phyloP scores from a whole-genome alignment of 2,888 invertebrate genomes.

The Sphaeridia pumilis region DNA sequence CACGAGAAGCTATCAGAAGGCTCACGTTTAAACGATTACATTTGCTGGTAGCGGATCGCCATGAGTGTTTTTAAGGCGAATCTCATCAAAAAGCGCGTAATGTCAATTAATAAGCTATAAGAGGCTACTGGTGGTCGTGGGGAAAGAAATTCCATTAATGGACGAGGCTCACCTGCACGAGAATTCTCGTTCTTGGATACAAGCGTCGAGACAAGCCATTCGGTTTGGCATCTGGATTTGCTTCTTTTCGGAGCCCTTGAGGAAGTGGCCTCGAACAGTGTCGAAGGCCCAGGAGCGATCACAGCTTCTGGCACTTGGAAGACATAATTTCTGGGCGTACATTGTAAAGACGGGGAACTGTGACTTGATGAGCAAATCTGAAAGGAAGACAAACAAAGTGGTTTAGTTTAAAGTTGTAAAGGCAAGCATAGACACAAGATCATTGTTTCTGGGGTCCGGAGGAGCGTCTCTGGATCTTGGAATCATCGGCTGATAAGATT shows the following conservation, averaged over 20 bases:
- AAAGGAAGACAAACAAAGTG: background rate
- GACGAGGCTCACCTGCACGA: constrained; percentile 40
- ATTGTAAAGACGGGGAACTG: constrained; percentile 41
- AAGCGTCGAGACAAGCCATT: constrained; percentile 40
- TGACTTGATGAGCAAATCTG: constrained; percentile 38
- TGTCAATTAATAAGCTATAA: too few relatives aligned
- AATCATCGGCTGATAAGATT: too few relatives aligned
- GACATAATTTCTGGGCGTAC: constrained; percentile 39
- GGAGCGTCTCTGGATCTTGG: too few relatives aligned
- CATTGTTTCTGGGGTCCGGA: too few relatives aligned
- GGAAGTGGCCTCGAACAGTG: constrained; percentile 38
- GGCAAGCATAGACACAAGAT: background rate
- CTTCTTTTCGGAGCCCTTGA: constrained; percentile 37
- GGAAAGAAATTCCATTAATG: too few relatives aligned
- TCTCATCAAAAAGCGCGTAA: too few relatives aligned
- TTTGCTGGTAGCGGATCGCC: too few relatives aligned
- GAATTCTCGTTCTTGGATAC: constrained; percentile 40
- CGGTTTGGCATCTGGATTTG: constrained; percentile 36
- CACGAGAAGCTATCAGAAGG: too few relatives aligned
- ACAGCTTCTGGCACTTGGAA: constrained; percentile 37
- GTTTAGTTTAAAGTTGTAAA: background rate
- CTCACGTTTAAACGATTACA: too few relatives aligned
- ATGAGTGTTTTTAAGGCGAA: too few relatives aligned
- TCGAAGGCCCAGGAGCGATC: constrained; percentile 41
- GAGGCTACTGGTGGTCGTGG: too few relatives aligned